Evolutionary conservation across 2,888 invertebrate genomes (phyloP).

Genomic region (Trissolcus brochymenae): DNA sequence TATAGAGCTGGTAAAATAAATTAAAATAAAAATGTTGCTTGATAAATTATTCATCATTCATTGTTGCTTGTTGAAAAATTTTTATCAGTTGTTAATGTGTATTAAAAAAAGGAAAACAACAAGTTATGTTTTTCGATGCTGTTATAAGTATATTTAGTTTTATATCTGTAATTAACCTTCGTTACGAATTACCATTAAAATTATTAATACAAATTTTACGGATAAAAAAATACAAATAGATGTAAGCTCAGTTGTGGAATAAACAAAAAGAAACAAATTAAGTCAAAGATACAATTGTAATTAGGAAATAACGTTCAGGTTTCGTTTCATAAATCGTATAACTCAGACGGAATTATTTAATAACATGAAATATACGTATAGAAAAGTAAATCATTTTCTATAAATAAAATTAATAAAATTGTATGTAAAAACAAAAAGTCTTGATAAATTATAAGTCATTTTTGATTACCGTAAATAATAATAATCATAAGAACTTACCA

Average conservation of each 20-base stretch:
- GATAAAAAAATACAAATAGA: slow-evolving; percentile 34
- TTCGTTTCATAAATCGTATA: slow-evolving; percentile 17
- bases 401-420: slow-evolving; percentile 42
- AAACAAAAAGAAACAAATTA: not conserved
- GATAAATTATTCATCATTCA: slow-evolving; percentile 53
- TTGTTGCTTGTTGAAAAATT: slow-evolving; percentile 48
- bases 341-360: slow-evolving; percentile 28
- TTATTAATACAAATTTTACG: slow-evolving; percentile 24
- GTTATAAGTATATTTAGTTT: slow-evolving; percentile 40
- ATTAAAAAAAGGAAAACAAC: slow-evolving; percentile 7
- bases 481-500: slow-evolving; percentile 41
- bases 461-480: slow-evolving; percentile 40
- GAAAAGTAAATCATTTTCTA: slow-evolving; percentile 40
- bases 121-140: slow-evolving; percentile 39
- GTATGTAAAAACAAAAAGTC: slow-evolving; percentile 31
- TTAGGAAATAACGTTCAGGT: not conserved
- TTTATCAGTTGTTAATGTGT: slow-evolving; percentile 50
- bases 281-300: no score
- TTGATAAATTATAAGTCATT: slow-evolving; percentile 45
- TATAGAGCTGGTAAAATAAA: slow-evolving; percentile 42
- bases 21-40: slow-evolving; percentile 47
- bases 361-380: slow-evolving; percentile 17
- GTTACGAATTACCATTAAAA: slow-evolving; percentile 29
- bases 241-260: slow-evolving; percentile 33
- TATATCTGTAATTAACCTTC: slow-evolving; percentile 46